phyloP scores from a whole-genome alignment of 2,888 invertebrate species.

The Chymomyza amoena region DNA sequence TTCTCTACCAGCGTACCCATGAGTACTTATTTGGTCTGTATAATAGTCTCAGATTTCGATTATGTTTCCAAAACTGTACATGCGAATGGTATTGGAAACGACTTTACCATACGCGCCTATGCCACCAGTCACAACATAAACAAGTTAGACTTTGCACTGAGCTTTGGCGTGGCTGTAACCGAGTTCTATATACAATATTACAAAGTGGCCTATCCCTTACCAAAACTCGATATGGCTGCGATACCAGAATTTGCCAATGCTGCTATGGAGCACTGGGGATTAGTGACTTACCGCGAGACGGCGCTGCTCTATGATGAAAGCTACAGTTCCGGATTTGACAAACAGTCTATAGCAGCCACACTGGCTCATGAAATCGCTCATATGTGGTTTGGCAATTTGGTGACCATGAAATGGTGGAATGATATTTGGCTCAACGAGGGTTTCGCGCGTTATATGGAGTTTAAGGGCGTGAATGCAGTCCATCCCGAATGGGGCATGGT shows the following conservation, averaged over 20 bases:
- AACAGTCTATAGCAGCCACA: constrained; percentile 87
- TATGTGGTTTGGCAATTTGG: constrained; percentile 95
- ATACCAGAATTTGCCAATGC: constrained; percentile 80
- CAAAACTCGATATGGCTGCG: constrained; percentile 83
- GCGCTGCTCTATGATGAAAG: constrained; percentile 87
- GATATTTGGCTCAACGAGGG: constrained; percentile 96
- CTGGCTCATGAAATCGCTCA: constrained; percentile 96
- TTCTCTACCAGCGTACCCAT: constrained; percentile 92
- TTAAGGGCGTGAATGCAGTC: constrained; percentile 85
- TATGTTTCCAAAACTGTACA: constrained; percentile 79
- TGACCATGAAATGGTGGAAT: constrained; percentile 95
- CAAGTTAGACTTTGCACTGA: constrained; percentile 87
- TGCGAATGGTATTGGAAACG: constrained; percentile 80
- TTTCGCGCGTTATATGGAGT: constrained; percentile 93
- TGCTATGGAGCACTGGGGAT: constrained; percentile 97
- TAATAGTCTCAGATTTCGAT: constrained; percentile 93
- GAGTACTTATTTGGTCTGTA: constrained; percentile 95
- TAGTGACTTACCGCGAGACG: constrained; percentile 94
- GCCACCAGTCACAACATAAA: constrained; percentile 86
- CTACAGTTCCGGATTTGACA: constrained; percentile 86
- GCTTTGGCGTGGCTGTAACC: constrained; percentile 85
- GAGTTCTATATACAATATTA: constrained; percentile 92
- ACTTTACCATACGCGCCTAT: constrained; percentile 85
- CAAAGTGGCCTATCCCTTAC: constrained; percentile 89
- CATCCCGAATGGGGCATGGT: constrained; percentile 90